Base-by-base conservation (phyloP, 1,140 invertebrate species). In the Drosophila tsacasi region DNA sequence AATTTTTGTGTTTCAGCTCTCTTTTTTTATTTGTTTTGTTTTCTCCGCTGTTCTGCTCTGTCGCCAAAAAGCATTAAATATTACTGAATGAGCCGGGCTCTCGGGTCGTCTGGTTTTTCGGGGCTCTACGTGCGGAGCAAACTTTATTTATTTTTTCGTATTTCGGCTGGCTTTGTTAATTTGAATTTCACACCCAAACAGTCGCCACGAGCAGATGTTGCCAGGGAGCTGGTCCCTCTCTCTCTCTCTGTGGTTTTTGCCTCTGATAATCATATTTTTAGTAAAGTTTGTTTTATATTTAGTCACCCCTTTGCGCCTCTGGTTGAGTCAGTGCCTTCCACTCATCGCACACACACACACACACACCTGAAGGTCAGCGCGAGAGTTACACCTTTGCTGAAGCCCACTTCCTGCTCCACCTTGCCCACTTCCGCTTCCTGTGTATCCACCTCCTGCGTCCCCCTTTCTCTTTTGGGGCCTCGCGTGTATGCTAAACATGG, bases 21-120 rank as follows among this genome's bases (percentile, higher is more conserved):
- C 15, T 30, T 27, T 17, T 17, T 30, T 37, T 74, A 64, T 78
- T 49, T 63, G 52, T 71, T 40, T 40, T 50, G 42, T 59, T 40
- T 47, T 46, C 30, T 46, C 30, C 4, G 49, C 39, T 50, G 55
- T 75, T 75, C 30, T 78, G 62, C 47, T 77, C 64, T 90, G 85
- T 89, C 84, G 84, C 84, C 85, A 89, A 83, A 71, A 81, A 64
- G 23, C 71, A 66, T 67, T 72, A 83, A 87, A 69, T 86, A 84
- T 87, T 89, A 79, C 78, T 89, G 84, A 89, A 89, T 89, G 84
- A 83, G 60, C 60, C 52, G 21, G 49, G 59, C 39, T 60, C 39
- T 67, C 44, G 52, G 30, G 39, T 44, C 46, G 61, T 73, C 65
- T 68, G 68, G 71, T 66, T 59, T 73, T 73, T 74, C 42, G 37